Conservation (phyloP, 2,888 invertebrate genomes). For the Drosophila hamatofila region DNA sequence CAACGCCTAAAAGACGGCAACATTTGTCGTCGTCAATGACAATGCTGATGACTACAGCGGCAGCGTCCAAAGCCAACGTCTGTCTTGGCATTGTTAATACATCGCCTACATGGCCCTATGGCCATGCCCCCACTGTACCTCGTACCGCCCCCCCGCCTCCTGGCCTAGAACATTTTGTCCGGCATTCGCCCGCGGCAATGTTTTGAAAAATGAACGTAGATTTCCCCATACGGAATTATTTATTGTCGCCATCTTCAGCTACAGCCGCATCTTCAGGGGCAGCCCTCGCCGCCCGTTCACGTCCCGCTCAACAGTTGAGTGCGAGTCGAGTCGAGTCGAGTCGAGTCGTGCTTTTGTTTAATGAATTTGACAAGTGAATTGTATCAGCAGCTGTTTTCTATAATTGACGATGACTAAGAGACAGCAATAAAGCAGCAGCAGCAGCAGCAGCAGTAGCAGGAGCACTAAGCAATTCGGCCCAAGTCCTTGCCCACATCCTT, state of each 20-base stretch:
- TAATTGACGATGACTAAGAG: slow-evolving; percentile 49
- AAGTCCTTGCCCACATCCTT: not conserved
- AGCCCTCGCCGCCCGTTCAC: not conserved
- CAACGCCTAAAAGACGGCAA: slow-evolving; percentile 80
- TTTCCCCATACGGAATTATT: slow-evolving; percentile 74
- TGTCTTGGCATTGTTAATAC: slow-evolving; percentile 60
- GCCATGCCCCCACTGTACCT: not conserved
- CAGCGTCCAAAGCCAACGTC: slow-evolving; percentile 33
- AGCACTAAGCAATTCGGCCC: not conserved
- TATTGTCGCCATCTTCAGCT: slow-evolving; percentile 57
- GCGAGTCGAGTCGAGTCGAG: slow-evolving; percentile 8
- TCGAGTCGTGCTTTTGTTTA: slow-evolving; percentile 61
- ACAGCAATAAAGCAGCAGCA: slow-evolving; percentile 16
- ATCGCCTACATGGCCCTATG: slow-evolving; percentile 31
- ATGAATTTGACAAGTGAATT: slow-evolving; percentile 67
- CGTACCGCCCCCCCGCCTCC: not conserved
- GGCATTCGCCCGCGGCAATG: slow-evolving; percentile 61
- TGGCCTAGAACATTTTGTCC: slow-evolving; percentile 19
- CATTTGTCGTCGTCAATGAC: slow-evolving; percentile 80
- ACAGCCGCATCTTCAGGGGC: not conserved
- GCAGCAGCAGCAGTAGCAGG: too few relatives aligned
- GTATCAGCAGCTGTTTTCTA: slow-evolving; percentile 53
- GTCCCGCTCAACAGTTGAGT: slow-evolving; percentile 2
- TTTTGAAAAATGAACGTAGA: slow-evolving; percentile 76
- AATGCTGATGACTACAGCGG: slow-evolving; percentile 68